phyloP scores from a whole-genome alignment of 1,140 invertebrate species.

The Plutomurus gul region DNA sequence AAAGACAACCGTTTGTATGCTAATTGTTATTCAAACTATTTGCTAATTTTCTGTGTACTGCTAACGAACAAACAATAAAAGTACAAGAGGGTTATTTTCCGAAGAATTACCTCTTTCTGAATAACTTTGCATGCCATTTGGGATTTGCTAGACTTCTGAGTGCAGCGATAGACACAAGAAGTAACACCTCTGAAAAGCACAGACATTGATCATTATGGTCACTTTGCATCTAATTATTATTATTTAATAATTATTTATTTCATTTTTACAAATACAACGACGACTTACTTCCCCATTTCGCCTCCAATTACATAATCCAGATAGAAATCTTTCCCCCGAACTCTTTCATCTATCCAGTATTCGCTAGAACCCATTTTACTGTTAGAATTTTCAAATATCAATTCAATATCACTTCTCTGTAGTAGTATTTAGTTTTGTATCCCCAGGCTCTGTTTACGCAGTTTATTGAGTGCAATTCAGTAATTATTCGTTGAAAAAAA shows the following conservation, averaged over 20 bases:
- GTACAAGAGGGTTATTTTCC: neutral
- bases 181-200: conserved; percentile 55
- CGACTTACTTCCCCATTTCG: conserved; percentile 56
- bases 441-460: neutral
- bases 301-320: conserved; percentile 55
- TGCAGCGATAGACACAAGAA: conserved; percentile 56
- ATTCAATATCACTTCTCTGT: neutral
- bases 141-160: conserved; percentile 53
- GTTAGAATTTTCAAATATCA: neutral
- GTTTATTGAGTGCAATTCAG: too few relatives aligned
- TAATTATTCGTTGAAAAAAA: too few relatives aligned
- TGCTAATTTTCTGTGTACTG: neutral
- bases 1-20: too few relatives aligned
- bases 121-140: conserved; percentile 57
- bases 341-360: conserved; percentile 48
- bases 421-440: neutral
- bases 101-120: conserved; percentile 54
- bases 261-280: too few relatives aligned
- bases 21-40: neutral
- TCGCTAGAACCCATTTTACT: conserved; percentile 36
- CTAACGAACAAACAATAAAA: too few relatives aligned
- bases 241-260: conserved; percentile 1
- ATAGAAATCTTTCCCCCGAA: conserved; percentile 40
- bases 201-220: neutral
- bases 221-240: neutral